Percentiles rank a stretch among this genome's conserved stretches.
Evolutionary conservation across 2,113 vertebrate genomes (phyloP).

Genomic region (Ursus arctos): DNA sequence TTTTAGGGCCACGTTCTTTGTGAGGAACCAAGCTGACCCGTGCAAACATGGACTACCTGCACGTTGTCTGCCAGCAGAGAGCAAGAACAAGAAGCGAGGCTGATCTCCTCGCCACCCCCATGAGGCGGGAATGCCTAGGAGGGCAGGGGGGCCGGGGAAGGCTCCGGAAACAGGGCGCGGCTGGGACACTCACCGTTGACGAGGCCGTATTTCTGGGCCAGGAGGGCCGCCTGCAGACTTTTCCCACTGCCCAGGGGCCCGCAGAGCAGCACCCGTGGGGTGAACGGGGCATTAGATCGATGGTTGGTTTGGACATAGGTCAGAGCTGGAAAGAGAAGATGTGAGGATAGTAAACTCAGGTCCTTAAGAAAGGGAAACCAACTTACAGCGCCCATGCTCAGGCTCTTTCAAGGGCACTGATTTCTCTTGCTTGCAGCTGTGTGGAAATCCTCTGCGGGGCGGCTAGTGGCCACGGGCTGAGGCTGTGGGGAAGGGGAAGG

Average conservation of each 20-base stretch:
- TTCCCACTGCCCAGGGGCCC: conserved; percentile 95
- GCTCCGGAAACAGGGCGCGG: neutral
- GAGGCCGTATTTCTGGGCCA: conserved; percentile 93
- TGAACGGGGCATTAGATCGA: conserved; percentile 89
- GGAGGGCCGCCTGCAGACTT: conserved; percentile 92
- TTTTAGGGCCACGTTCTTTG: neutral
- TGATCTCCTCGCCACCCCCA: neutral
- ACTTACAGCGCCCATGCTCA: neutral
- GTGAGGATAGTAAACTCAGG: neutral
- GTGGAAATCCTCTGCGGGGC: neutral
- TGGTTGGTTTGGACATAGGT: conserved; percentile 87
- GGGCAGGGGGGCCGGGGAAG: neutral
- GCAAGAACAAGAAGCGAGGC: conserved; percentile 23
- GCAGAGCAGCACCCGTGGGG: conserved; percentile 92
- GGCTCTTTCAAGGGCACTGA: accelerated
- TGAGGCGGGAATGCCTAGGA: neutral
- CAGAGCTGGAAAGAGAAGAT: conserved; percentile 85
- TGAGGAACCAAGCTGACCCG: conserved; percentile 9
- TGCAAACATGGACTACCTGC: conserved; percentile 1
- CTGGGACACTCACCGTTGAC: conserved; percentile 91
- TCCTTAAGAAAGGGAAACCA: neutral
- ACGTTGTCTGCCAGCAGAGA: conserved; percentile 33
- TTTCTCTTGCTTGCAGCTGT: neutral
- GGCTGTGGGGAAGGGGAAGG: conserved; percentile 15
- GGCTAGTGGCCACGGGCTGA: neutral